Evolutionary conservation across 2,113 vertebrate species (phyloP), one percentile per base, ranked within the genome.

Genomic region (Phocoena phocoena): DNA sequence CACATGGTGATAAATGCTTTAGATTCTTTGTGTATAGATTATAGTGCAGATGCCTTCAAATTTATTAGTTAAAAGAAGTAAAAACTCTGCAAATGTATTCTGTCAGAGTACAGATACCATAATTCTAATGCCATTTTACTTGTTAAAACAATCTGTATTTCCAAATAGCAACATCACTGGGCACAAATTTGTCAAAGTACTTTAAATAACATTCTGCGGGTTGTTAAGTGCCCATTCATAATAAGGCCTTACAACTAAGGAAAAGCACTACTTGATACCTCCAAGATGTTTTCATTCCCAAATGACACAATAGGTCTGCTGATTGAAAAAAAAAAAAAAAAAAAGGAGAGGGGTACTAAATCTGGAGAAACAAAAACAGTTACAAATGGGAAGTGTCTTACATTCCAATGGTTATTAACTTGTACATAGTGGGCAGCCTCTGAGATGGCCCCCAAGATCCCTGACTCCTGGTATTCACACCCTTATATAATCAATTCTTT

Each of bases 121-220:
- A 81, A 97, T 92, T 97, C 67, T 90, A 91, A 87, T 70, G 55
- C 13, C n/a, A 90, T 92, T 74, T 87, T 80, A 63, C 7, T 93
- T 96, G 93, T 95, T 94, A 88, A 94, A 94, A 92, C 89, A 58
- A 53, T 60, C 41, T 92, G 6, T 83, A n/a, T 94, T 93, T 85
- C 58, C 44, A 93, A 92, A 89, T 2, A 94, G 90, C 76, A 81
- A 88, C 58, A 93, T 63, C 38, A 15, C 63, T 58, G 50, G 93
- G 36, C 11, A 88, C 10, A 90, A 53, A n/a, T 63, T 79, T 95
- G 90, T 88, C 62, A 79, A 62, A 83, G 68, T 63, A 87, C 3
- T 95, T 96, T 79, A 93, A 93, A 68, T 86, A 92, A 60, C 41
- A 74, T 84, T 47, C 17, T 65, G 36, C 62, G 94, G 50, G 71